Percentiles rank a stretch among this genome's conserved stretches.
Evolutionary conservation across 2,888 invertebrate species (phyloP).

Genomic region (Phymatocera aterrima): DNA sequence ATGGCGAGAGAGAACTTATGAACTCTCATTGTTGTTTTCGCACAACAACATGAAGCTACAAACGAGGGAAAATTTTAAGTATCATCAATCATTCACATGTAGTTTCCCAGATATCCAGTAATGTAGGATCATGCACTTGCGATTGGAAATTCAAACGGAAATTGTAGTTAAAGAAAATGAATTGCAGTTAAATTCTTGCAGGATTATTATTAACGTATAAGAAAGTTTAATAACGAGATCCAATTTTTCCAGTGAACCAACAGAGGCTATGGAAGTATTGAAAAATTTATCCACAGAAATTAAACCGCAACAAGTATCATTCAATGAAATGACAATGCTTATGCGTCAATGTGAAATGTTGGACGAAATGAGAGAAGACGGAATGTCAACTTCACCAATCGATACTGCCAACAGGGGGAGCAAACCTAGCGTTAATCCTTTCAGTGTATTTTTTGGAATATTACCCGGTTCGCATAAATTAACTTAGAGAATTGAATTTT

Average conservation of each 20-base stretch:
- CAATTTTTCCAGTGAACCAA: conserved; percentile 80
- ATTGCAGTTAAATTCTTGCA: not conserved
- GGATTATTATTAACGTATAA: not conserved
- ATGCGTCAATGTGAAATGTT: conserved; percentile 89
- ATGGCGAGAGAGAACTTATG: not conserved
- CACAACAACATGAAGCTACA: too few relatives aligned
- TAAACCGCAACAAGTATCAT: conserved; percentile 81
- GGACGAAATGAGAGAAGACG: conserved; percentile 68
- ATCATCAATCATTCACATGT: too few relatives aligned
- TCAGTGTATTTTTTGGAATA: conserved; percentile 86
- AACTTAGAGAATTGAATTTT: too few relatives aligned
- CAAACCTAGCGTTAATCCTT: conserved; percentile 81
- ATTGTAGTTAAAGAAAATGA: too few relatives aligned
- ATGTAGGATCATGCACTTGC: too few relatives aligned
- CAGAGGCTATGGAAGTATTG: conserved; percentile 81
- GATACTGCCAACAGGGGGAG: conserved; percentile 57
- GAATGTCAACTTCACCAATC: conserved; percentile 48
- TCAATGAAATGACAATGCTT: conserved; percentile 86
- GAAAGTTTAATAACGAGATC: not conserved
- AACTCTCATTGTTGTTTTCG: too few relatives aligned
- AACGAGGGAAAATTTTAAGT: too few relatives aligned
- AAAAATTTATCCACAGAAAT: conserved; percentile 80
- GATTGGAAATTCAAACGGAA: too few relatives aligned
- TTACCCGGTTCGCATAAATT: conserved; percentile 81
- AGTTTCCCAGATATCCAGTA: too few relatives aligned